Base-by-base conservation (phyloP, 2,797 vertebrate species). In the Salmo trutta region DNA sequence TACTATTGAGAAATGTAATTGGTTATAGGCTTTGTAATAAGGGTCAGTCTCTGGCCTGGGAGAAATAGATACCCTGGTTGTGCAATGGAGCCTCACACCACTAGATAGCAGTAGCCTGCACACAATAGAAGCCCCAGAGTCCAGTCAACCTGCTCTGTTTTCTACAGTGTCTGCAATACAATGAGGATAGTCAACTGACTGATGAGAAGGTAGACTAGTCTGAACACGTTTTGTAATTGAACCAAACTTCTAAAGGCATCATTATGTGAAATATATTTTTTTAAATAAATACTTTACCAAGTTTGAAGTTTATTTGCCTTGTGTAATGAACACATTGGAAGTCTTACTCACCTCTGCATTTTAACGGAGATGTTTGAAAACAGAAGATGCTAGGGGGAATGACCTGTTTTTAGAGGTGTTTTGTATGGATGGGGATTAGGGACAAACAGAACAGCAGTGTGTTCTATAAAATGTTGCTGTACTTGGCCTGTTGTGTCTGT, bases 51-150 rank as follows among this genome's bases (percentile, higher is more conserved):
- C 17, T 56, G 54, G 54, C 72, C 75, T 74, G 71, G 29, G 68
- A 71, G 64, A 78, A 65, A 52, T 17, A 31, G 5, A 52, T 15
- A 84, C 75, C 81, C 31, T 1, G 87, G 79, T 84, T 83, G 79
- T 84, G 93, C 85, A 96, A 93, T 96, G 91, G 95, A 91, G 76
- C 14, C 78, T 86, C 80, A 87, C 90, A 92, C 96, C 97, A 95
- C 93, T 93, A 95, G 96, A 93, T 94, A 91, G 96, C 96, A 96
- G 96, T 96, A 97, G 89, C 90, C 91, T 92, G 96, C 95, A 92
- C 93, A 92, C 91, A 85, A 88, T 86, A 90, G 92, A 93, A 84
- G 87, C 83, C 87, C 86, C 91, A 79, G 82, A 84, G 84, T 76
- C 83, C 82, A 76, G n/a, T 29, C 15, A 47, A 68, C 41, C 31